phyloP scores from a whole-genome alignment of 2,113 vertebrate genomes.

The Clarias magur region DNA sequence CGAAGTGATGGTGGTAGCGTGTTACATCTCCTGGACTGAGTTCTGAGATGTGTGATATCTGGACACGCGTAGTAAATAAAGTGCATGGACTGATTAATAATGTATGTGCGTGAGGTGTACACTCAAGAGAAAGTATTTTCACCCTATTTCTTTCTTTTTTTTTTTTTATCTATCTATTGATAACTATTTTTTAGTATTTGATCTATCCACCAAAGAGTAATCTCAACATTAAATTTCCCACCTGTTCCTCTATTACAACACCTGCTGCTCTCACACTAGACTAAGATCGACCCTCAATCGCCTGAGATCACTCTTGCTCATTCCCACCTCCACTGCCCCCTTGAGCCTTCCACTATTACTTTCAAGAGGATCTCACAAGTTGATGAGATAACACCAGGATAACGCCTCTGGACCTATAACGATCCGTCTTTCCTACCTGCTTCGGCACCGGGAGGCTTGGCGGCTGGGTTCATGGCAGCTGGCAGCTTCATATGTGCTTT shows the following conservation, averaged over 20 bases:
- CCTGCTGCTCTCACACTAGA: background rate
- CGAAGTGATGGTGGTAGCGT: background rate
- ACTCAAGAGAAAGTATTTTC: no score
- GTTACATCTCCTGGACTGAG: background rate
- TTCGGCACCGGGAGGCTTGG: background rate
- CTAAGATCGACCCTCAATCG: background rate
- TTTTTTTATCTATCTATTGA: no score
- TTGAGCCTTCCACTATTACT: background rate
- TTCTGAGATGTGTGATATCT: background rate
- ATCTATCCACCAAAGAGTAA: background rate
- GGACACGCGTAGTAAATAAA: no score
- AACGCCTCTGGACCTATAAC: background rate
- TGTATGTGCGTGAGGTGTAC: no score
- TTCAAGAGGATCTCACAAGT: background rate
- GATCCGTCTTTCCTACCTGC: background rate
- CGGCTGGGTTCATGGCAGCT: background rate
- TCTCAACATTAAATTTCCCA: background rate
- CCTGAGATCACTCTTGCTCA: background rate
- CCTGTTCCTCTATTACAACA: background rate
- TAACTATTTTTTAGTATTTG: background rate
- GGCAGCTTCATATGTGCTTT: slow-evolving; percentile 5
- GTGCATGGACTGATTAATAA: no score
- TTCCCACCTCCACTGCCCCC: background rate
- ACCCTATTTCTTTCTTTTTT: no score
- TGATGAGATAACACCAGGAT: background rate